These are phyloP conservation scores for Datnioides undecimradiatus DNA, from an alignment of 2,113 vertebrate species.

Conservation along the genomic window DNA sequence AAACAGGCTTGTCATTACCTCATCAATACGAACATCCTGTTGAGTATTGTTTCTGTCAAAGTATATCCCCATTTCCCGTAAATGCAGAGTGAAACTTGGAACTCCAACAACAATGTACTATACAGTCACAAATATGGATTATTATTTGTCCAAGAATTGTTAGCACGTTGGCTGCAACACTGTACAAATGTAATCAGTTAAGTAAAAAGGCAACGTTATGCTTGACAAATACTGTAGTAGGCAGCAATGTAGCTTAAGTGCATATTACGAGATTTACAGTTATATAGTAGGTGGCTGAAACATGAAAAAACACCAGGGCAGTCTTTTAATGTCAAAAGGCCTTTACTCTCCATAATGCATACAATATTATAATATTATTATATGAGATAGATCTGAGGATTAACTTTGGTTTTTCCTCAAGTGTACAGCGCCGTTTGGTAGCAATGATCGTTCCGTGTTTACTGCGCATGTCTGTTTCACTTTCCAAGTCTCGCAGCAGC, in stretches of 20 bases:
- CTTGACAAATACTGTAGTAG: background rate
- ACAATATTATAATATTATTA: background rate
- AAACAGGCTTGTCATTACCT: too few species aligned
- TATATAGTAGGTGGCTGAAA: background rate
- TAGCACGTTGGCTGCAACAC: background rate
- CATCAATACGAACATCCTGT: background rate
- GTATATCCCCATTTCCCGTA: background rate
- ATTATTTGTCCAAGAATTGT: background rate
- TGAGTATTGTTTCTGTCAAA: background rate
- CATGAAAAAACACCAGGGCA: background rate
- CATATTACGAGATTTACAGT: background rate
- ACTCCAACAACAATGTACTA: background rate
- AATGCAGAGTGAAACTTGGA: background rate
- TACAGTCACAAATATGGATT: background rate
- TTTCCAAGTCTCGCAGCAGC: slow-evolving; percentile 65
- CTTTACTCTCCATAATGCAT: background rate
- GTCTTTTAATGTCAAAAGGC: background rate
- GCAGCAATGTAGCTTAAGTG: background rate
- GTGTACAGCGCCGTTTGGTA: slow-evolving; percentile 8
- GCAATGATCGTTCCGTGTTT: slow-evolving; percentile 16
- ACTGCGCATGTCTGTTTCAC: slow-evolving; percentile 81
- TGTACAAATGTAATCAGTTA: background rate
- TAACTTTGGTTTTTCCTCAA: slow-evolving; percentile 8
- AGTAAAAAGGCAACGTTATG: background rate
- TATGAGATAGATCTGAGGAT: background rate